These are phyloP conservation scores for Cyaniris semiargus DNA, from an alignment of 2,888 invertebrate species.

Conservation along the genomic window DNA sequence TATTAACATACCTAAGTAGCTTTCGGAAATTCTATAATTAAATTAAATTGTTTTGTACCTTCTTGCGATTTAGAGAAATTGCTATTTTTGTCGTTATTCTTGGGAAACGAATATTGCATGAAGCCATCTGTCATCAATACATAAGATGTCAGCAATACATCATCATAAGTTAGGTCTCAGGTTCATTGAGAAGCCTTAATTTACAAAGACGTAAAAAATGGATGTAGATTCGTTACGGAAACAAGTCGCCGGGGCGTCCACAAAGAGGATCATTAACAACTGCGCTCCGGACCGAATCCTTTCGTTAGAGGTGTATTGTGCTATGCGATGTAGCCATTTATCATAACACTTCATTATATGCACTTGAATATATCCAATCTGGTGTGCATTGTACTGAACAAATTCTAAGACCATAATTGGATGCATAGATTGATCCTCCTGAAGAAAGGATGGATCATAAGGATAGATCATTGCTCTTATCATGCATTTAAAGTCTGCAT, in stretches of 20 bases:
- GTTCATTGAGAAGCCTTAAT: not conserved
- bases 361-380: conserved; percentile 16
- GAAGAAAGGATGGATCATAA: not conserved
- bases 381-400: conserved; percentile 20
- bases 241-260: conserved; percentile 66
- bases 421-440: not conserved
- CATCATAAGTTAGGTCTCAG: conserved; percentile 23
- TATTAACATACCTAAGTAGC: not conserved
- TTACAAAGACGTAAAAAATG: conserved; percentile 53
- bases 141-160: not conserved
- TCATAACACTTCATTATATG: conserved; percentile 48
- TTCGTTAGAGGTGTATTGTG: conserved; percentile 76
- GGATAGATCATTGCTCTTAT: not conserved
- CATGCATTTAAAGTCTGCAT: not conserved
- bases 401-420: conserved; percentile 2
- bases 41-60: not conserved
- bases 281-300: conserved; percentile 73
- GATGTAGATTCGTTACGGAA: conserved; percentile 67
- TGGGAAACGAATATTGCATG: not conserved
- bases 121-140: not conserved
- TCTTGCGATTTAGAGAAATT: not conserved
- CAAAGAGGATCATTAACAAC: conserved; percentile 72
- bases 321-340: conserved; percentile 43
- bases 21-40: not conserved
- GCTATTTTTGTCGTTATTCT: not conserved